A percentile compares a stretch with the other conserved stretches of the same genome.
These are phyloP conservation scores for Chlamydotis undulata DNA, from an alignment of 2,113 vertebrate species.

Conservation along the genomic window DNA sequence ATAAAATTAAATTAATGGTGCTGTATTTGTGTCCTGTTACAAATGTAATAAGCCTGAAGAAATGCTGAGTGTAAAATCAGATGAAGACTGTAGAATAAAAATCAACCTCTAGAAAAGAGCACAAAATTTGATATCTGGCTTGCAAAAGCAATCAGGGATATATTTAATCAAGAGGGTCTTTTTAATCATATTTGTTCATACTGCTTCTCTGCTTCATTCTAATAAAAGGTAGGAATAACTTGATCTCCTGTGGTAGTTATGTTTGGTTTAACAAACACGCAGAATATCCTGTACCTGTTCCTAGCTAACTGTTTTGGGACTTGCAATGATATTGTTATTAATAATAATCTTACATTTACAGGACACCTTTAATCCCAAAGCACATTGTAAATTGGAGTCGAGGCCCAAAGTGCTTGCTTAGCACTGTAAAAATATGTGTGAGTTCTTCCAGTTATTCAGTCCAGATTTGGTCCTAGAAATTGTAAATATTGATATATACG, in stretches of 20 bases:
- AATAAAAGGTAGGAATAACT: not conserved
- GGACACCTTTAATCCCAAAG: slow-evolving; percentile 43
- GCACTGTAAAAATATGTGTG: not conserved
- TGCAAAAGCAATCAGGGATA: not conserved
- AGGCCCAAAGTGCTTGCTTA: not conserved
- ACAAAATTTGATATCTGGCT: slow-evolving; percentile 1
- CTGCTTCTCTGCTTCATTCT: not conserved
- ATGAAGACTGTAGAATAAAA: not conserved
- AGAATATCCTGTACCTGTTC: not conserved
- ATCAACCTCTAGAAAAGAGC: not conserved
- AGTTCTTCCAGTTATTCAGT: not conserved
- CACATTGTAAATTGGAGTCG: not conserved
- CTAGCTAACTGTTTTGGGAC: not conserved
- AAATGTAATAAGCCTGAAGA: slow-evolving; percentile 57
- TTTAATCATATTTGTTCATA: slow-evolving; percentile 10
- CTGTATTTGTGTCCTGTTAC: slow-evolving; percentile 71
- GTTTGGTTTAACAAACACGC: slow-evolving; percentile 20
- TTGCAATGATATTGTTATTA: slow-evolving; percentile 11
- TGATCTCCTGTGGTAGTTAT: not conserved
- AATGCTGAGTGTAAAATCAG: slow-evolving; percentile 41
- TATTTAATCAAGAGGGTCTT: slow-evolving; percentile 14
- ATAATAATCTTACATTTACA: slow-evolving; percentile 19
- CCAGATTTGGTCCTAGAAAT: not conserved
- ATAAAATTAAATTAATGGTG: slow-evolving; percentile 78
- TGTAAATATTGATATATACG: not conserved